phyloP scores from a whole-genome alignment of 2,113 vertebrate genomes.

The Zapus hudsonius region DNA sequence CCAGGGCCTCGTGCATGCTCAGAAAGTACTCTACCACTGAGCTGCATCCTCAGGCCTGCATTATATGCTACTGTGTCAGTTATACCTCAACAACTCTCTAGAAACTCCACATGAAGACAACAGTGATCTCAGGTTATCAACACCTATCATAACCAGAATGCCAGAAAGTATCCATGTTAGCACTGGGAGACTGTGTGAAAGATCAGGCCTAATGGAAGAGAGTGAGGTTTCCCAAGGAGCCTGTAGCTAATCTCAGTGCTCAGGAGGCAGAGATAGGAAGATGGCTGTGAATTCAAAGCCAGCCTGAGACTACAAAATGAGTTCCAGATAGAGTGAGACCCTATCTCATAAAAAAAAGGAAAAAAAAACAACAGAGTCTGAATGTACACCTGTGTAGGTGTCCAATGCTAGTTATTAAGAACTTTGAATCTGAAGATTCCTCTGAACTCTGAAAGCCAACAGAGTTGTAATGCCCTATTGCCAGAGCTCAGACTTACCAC shows the following conservation, averaged over 20 bases:
- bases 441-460: neutral
- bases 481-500: neutral
- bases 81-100: neutral
- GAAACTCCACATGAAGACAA: neutral
- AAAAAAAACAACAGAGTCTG: too few species aligned
- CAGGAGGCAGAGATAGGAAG: neutral
- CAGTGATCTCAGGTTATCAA: neutral
- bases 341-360: too few species aligned
- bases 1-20: too few species aligned
- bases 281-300: too few species aligned
- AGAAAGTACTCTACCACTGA: too few species aligned
- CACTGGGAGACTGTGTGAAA: neutral
- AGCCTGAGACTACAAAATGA: too few species aligned
- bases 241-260: too few species aligned
- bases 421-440: neutral
- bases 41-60: neutral
- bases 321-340: too few species aligned
- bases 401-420: neutral
- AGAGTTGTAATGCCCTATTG: neutral
- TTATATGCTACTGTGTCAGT: neutral
- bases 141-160: neutral
- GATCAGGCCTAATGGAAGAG: neutral
- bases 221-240: too few species aligned
- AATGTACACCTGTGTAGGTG: neutral
- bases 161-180: neutral